phyloP scores from a whole-genome alignment of 2,797 vertebrate species.

The Hirundo rustica region DNA sequence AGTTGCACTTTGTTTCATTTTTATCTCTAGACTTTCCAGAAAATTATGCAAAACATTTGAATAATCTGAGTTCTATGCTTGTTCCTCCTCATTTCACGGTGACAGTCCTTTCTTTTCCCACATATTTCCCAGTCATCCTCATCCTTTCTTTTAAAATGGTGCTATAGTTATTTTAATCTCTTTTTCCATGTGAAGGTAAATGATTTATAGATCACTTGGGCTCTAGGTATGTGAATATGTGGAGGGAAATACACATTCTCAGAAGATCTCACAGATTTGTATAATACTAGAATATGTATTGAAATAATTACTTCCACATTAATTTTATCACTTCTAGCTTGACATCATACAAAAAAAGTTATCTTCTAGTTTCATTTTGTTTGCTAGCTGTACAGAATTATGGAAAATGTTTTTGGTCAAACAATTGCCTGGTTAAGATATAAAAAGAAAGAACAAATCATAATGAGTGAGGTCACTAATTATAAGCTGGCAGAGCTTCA shows the following conservation, averaged over 20 bases:
- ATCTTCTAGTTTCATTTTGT: background rate
- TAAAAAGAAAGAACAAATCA: background rate
- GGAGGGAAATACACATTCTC: background rate
- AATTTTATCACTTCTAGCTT: background rate
- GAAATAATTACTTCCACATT: background rate
- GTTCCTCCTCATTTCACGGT: background rate
- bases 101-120: background rate
- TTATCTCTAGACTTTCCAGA: background rate
- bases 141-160: background rate
- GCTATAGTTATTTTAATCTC: background rate
- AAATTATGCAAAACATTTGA: background rate
- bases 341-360: background rate
- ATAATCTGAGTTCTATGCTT: background rate
- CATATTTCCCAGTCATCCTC: background rate
- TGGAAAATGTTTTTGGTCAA: background rate
- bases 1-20: conserved; percentile 13
- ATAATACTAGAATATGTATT: background rate
- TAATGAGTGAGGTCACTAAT: background rate
- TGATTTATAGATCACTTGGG: background rate
- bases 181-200: background rate
- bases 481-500: background rate
- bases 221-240: background rate
- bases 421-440: background rate
- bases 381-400: background rate
- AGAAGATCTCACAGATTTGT: background rate